Evolutionary conservation across 2,113 vertebrate species (phyloP), one percentile per base, ranked within the genome.

Genomic region (Percopsis transmontana): DNA sequence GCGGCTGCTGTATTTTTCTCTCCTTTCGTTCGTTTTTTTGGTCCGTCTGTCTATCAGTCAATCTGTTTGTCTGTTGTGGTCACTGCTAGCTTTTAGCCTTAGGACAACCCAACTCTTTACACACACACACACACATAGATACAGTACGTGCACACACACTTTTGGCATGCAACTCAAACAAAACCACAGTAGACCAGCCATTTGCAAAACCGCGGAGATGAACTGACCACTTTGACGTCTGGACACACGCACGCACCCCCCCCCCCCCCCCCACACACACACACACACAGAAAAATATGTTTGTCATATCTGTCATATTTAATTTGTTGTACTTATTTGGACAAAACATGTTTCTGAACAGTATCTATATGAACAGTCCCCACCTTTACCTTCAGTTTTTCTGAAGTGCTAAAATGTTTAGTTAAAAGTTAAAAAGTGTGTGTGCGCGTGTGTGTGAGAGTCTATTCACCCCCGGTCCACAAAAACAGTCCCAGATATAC

Each of bases 51-150:
- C 77, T 87, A 88, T 89, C 85, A 85, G 88, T 84, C 71, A 66
- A 88, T 87, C 75, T 84, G 82, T 85, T 88, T 87, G 81, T 89
- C 84, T 89, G 85, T 88, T 88, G 85, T 86, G 84, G 88, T 85
- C 4, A 10, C 64, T 67, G 79, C 86, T 84, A 79, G 61, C 83
- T 47, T 88, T 88, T 89, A 89, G 85, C 88, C 83, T 41, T 58
- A 85, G 86, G 81, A 89, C 74, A 87, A 64, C 72, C 83, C 81
- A 51, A 45, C 76, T 72, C 53, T 13, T 59, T 58, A 52, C 70
- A 67, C 70, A 70, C 58, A 72, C 64, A 73, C 75, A 79, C 75
- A 58, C 57, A 65, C 59, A 48, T 50, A 58, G 10, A 58, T n/a
- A 58, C 56, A 12, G 13, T 7, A 33, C 27, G 4, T 4, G 2